Base-by-base conservation (phyloP, 1,140 invertebrate species). In the Drosophila leontia region DNA sequence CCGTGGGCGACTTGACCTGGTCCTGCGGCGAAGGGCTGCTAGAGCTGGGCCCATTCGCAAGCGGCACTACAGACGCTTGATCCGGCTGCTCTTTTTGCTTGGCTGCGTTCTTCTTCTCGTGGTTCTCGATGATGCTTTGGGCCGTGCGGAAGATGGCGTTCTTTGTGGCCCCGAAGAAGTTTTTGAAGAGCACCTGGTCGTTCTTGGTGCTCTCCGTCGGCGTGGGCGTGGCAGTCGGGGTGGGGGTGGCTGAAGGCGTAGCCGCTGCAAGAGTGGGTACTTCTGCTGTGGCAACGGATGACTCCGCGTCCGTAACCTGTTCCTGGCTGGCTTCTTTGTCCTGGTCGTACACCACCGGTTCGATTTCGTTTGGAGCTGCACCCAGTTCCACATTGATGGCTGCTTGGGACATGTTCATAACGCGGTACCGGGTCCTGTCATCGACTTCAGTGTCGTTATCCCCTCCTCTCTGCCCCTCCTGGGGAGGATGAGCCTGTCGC, bases 71-170 rank as follows among this genome's bases (percentile, higher is more conserved):
- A 4, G 17, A 45, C 0, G 32, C 35, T 23, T 29, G 26, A 12
- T 88, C 85, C 26, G 74, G 75, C 23, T 62, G 65, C 11, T 19
- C 75, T 42, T 92, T 92, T 45, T 91, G 91, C 53, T 93, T 93
- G 48, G 91, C 84, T 3, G 92, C 91, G 75, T 91, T 92, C 62
- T 93, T 93, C 50, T 93, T 93, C 61, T 93, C 92, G 48, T 93
- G 92, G 57, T 93, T 93, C 35, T 93, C 92, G 7, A 93, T 92
- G 5, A 93, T 93, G 65, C 92, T 93, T 39, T 93, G 92, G 9
- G 92, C 92, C 11, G 92, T 93, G 26, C 92, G 92, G 50, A 93
- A 93, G n/a, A 93, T 93, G 4, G 92, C 92, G 62, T 93, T 93
- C 62, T 93, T 93, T 3, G 92, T 93, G 55, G 92, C 92, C 5